Evolutionary conservation across 1,140 invertebrate genomes (phyloP).

Genomic region (Melipona quadrifasciata): DNA sequence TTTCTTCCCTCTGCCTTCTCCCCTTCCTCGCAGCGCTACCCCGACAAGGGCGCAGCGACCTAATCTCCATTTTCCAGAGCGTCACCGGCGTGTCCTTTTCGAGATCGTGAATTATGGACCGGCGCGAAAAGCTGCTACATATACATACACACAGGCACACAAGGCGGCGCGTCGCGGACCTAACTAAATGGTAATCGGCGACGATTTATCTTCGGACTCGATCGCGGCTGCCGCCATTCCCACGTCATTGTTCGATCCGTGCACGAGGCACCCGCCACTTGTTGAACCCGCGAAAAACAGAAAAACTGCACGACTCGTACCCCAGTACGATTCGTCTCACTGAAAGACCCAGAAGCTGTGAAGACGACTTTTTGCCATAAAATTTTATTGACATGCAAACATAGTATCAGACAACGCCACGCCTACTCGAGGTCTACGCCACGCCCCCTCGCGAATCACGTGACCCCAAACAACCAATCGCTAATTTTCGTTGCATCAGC

Average conservation of each 20-base stretch:
- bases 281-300: constrained; percentile 61
- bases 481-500: too few relatives aligned
- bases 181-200: constrained; percentile 68
- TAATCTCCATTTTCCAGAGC: constrained; percentile 64
- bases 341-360: too few relatives aligned
- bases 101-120: constrained; percentile 65
- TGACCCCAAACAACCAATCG: too few relatives aligned
- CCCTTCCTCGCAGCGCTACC: neutral
- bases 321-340: too few relatives aligned
- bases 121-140: constrained; percentile 55
- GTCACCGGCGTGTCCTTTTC: constrained; percentile 53
- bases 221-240: constrained; percentile 47
- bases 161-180: constrained; percentile 18
- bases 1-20: too few relatives aligned
- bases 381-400: too few relatives aligned
- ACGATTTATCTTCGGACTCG: constrained; percentile 64
- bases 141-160: too few relatives aligned
- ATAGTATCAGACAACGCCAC: too few relatives aligned
- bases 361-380: too few relatives aligned
- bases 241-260: constrained; percentile 59
- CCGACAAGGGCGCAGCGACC: constrained; percentile 20
- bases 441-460: too few relatives aligned
- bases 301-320: too few relatives aligned
- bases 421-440: too few relatives aligned
- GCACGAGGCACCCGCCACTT: constrained; percentile 62